These are phyloP conservation scores for Plectrocnemia conspersa DNA, from an alignment of 1,140 invertebrate genomes.

Conservation along the genomic window DNA sequence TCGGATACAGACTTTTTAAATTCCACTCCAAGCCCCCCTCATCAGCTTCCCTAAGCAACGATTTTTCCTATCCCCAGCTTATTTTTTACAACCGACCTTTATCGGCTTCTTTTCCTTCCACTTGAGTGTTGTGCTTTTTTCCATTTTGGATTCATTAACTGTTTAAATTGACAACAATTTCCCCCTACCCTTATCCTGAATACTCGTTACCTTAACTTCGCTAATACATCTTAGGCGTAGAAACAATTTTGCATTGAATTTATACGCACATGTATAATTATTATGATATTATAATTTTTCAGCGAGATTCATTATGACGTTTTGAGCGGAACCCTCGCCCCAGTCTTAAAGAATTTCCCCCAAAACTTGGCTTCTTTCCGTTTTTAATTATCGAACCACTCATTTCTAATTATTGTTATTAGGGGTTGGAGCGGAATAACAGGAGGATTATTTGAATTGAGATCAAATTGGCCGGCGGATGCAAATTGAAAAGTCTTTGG, in stretches of 20 bases:
- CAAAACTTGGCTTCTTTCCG: conserved; percentile 44
- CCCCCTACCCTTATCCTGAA: neutral
- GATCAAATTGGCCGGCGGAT: conserved; percentile 32
- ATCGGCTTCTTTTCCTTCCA: conserved; percentile 5
- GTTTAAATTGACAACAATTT: conserved; percentile 25
- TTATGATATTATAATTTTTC: neutral
- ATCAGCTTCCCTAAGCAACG: conserved; percentile 10
- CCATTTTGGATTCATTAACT: conserved; percentile 25
- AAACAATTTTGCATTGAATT: neutral
- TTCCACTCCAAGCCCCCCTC: conserved; percentile 27
- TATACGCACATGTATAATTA: neutral
- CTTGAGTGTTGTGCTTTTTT: conserved; percentile 18
- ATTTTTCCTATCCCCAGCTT: neutral
- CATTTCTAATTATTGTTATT: conserved; percentile 57
- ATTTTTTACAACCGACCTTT: conserved; percentile 6
- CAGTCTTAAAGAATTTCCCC: conserved; percentile 19
- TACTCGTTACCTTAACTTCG: too few relatives aligned
- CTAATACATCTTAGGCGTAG: neutral
- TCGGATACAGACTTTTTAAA: conserved; percentile 20
- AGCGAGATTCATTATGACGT: conserved; percentile 12
- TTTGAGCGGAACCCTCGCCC: neutral
- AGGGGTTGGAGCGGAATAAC: conserved; percentile 38
- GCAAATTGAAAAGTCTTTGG: conserved; percentile 35
- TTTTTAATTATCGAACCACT: conserved; percentile 58
- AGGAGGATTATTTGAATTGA: conserved; percentile 35